Evolutionary conservation across 2,113 vertebrate genomes (phyloP), one percentile per base, ranked within the genome.

Genomic region (Ageneiosus marmoratus): DNA sequence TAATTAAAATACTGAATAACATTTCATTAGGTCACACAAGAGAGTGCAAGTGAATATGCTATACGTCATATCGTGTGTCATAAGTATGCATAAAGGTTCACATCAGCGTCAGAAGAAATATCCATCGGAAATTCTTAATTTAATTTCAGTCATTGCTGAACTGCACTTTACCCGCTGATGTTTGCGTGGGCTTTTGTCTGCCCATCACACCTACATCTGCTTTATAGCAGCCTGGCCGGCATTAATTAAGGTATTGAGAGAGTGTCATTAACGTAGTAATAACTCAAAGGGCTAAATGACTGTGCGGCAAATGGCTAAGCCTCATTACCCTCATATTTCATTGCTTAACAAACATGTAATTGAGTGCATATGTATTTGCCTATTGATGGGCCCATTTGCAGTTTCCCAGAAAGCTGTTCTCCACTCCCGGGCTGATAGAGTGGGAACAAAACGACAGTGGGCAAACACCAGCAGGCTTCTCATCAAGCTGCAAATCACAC

Each of bases 201-300:
- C 65, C 60, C 81, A 83, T 88, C 85, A 84, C 85, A 88, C 87
- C 85, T 85, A 84, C 83, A 85, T 79, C 77, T 53, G 56, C 83
- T 84, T 86, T 85, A 72, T 63, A 78, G 85, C 70, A 79, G 87
- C 60, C 63, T 65, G 79, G 76, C 32, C 67, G 1, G 78, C 79
- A 87, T 88, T 88, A 89, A 89, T 85, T 84, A 88, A 86, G 78
- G 78, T 86, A 88, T 88, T 87, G 84, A 86, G 69, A 87, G 87
- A 81, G 83, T 73, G 84, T 86, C 87, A 86, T 87, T 86, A 83
- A 77, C 67, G 50, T 79, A 74, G 88, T 83, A 85, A 85, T 86
- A 87, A 86, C 83, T 88, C 87, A 86, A 77, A 62, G 22, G 63
- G 77, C 65, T 83, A 85, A 84, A 85, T 86, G 83, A 84, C 83